Evolutionary conservation across 2,888 invertebrate genomes (phyloP), one percentile per base, ranked within the genome.

Genomic region (Cryptus viduatorius): DNA sequence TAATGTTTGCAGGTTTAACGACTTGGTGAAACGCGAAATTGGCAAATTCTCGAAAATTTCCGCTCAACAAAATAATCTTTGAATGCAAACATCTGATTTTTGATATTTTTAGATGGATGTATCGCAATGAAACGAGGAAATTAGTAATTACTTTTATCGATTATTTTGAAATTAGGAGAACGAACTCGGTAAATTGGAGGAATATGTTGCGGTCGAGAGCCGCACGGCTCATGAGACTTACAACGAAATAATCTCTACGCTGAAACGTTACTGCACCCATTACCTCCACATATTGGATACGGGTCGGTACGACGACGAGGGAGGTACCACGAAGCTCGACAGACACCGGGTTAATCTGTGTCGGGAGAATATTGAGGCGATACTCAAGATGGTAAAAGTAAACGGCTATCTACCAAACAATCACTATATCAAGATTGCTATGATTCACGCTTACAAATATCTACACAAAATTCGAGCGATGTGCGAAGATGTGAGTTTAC

Each of bases 401-500:
- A 92, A 92, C 69, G 93, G 93, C 14, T 85, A 87, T 56, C 89
- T 93, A 12, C 87, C 88, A 3, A 90, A 91, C 59, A 93, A 93
- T 79, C 86, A 90, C 79, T 91, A 91, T 65, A 86, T 92, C 7
- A 91, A 87, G 46, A 93, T 93, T 56, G 93, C 93, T 3, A 90
- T 93, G 91, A 72, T 88, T 12, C 93, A 93, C 71, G 92, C 90
- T 10, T 91, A 94, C 77, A 92, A 93, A 72, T 94, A 94, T 88
- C 90, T 95, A 31, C 88, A 90, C 68, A 94, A 93, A 86, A 89
- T 95, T 10, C 91, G 91, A 61, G 90, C 92, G 16, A 90, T 95
- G 5, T 90, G 92, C 56, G 93, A 94, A 79, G 95, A 95, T 87
- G 95, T 95, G 88, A 93, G n/a, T n/a, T n/a, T n/a, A n/a, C n/a